Conservation (phyloP, 2,888 invertebrate genomes). For the Oxyscelio sp. region DNA sequence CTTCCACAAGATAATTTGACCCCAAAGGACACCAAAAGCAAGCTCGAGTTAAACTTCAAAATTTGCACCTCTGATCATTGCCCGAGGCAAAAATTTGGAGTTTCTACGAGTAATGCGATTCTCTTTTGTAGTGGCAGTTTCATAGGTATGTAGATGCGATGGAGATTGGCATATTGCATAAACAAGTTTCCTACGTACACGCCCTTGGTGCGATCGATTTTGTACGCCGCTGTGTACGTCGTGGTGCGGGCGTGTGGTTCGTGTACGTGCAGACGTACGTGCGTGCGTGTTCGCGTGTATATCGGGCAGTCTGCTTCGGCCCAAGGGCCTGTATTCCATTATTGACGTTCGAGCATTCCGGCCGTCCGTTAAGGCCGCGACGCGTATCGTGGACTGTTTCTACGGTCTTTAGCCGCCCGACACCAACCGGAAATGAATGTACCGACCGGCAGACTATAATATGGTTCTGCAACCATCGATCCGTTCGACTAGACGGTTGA, state of each 20-base stretch:
- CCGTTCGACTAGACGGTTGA: conserved; percentile 73
- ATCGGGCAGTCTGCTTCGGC: conserved; percentile 61
- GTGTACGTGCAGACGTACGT: conserved; percentile 17
- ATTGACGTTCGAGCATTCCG: conserved; percentile 72
- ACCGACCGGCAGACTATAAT: conserved; percentile 73
- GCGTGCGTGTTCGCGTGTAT: conserved; percentile 51
- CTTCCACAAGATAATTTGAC: no score
- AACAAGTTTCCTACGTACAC: conserved; percentile 74
- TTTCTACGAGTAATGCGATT: no score
- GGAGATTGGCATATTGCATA: conserved; percentile 70
- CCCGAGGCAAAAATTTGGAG: no score
- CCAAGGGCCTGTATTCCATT: conserved; percentile 71
- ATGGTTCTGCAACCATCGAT: conserved; percentile 75
- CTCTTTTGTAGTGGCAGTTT: neutral
- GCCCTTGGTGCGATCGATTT: conserved; percentile 78
- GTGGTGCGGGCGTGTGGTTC: conserved; percentile 39
- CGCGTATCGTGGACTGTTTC: conserved; percentile 73
- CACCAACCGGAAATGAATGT: conserved; percentile 75
- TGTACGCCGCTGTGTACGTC: conserved; percentile 67
- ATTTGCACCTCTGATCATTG: no score
- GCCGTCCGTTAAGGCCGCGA: conserved; percentile 69
- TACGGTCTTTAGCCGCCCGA: conserved; percentile 71
- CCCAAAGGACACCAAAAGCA: no score
- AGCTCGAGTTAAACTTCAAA: no score
- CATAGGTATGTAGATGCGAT: conserved; percentile 14